A percentile compares a stretch with the other conserved stretches of the same genome.
phyloP scores from a whole-genome alignment of 2,113 vertebrate species.

The Dromas ardeola region DNA sequence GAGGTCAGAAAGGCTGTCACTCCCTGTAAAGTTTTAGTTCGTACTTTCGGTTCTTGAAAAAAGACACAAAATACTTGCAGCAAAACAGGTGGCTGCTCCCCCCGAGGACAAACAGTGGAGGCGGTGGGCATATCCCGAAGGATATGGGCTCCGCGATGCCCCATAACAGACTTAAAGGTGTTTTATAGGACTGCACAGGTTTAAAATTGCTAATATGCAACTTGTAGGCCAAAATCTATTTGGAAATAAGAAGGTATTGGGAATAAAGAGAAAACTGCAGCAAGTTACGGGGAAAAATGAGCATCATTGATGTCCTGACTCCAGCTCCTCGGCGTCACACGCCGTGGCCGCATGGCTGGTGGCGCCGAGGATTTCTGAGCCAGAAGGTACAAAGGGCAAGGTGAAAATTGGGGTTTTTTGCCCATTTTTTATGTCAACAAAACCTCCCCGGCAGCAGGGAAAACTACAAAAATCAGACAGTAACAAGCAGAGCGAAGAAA shows the following conservation, averaged over 20 bases:
- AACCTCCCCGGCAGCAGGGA: not conserved
- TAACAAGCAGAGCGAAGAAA: accelerated
- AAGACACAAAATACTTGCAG: not conserved
- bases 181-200: not conserved
- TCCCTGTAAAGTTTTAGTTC: not conserved
- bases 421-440: not conserved
- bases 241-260: not conserved
- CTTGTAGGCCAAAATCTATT: accelerated
- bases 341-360: accelerated
- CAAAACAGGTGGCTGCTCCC: not conserved
- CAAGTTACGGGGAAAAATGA: not conserved
- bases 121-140: accelerated
- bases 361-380: not conserved
- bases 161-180: not conserved
- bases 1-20: not conserved
- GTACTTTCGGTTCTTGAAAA: not conserved
- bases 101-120: accelerated
- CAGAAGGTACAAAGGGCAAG: accelerated
- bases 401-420: not conserved
- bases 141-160: not conserved
- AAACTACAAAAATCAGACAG: not conserved
- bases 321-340: not conserved
- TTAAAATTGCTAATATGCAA: not conserved
- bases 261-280: not conserved
- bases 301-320: not conserved